Percentiles rank a stretch among this genome's conserved stretches.
These are phyloP conservation scores for Stegostoma tigrinum DNA, from an alignment of 2,113 vertebrate genomes.

Conservation along the genomic window DNA sequence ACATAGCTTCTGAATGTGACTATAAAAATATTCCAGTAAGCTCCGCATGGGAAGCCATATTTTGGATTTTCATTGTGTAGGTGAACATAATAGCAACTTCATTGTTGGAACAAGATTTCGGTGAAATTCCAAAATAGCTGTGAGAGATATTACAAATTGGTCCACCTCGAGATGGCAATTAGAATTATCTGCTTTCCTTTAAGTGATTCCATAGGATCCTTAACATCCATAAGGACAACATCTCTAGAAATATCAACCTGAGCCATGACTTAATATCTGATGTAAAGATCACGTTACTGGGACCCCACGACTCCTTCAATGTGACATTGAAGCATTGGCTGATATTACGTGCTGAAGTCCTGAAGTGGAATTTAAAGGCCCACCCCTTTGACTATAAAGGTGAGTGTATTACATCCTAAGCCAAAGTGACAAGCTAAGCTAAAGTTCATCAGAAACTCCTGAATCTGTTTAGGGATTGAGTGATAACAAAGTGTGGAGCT, in stretches of 20 bases:
- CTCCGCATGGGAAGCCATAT: background rate
- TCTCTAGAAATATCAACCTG: background rate
- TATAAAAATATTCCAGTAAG: background rate
- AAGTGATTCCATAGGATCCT: background rate
- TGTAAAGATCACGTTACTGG: background rate
- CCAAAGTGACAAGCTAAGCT: slow-evolving; percentile 10
- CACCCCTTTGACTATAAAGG: background rate
- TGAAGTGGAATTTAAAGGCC: background rate
- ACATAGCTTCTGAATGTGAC: background rate
- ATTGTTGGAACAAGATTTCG: background rate
- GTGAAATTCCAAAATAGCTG: background rate
- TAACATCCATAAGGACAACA: background rate
- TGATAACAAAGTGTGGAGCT: no score
- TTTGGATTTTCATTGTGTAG: background rate
- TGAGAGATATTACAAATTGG: background rate
- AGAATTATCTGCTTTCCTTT: background rate
- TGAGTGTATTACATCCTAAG: background rate
- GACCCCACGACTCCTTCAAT: background rate
- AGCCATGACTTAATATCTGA: background rate
- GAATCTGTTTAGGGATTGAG: background rate
- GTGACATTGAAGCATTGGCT: background rate
- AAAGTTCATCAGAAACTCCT: slow-evolving; percentile 2
- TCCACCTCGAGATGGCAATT: background rate
- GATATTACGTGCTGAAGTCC: background rate
- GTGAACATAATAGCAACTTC: background rate